Conservation (phyloP, 2,888 invertebrate species). For the Pherbina coryleti region DNA sequence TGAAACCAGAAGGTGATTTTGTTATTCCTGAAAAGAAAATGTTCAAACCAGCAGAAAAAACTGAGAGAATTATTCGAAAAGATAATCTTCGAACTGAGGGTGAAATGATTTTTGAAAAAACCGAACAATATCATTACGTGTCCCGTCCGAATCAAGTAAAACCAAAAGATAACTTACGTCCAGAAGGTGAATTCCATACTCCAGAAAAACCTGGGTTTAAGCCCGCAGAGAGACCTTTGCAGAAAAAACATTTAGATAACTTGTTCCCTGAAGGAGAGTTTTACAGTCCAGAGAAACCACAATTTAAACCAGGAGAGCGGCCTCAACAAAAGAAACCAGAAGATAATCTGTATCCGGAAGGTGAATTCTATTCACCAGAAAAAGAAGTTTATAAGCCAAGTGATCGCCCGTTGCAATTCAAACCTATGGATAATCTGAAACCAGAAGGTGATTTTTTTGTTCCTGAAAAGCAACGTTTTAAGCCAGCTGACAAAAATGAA, state of each 20-base stretch:
- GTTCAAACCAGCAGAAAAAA: slow-evolving; percentile 70
- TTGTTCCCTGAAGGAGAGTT: slow-evolving; percentile 71
- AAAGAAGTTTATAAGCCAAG: slow-evolving; percentile 71
- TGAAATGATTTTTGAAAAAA: slow-evolving; percentile 71
- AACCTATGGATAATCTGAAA: slow-evolving; percentile 71
- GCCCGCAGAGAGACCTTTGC: slow-evolving; percentile 69
- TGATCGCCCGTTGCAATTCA: slow-evolving; percentile 68
- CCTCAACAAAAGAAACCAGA: slow-evolving; percentile 67
- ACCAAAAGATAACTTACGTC: slow-evolving; percentile 71
- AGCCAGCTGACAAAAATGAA: slow-evolving; percentile 64
- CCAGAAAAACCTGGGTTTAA: slow-evolving; percentile 70
- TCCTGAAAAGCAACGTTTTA: slow-evolving; percentile 66
- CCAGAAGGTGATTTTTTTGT: slow-evolving; percentile 70
- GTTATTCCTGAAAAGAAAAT: slow-evolving; percentile 63
- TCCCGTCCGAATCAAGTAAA: slow-evolving; percentile 69
- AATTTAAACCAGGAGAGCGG: slow-evolving; percentile 70
- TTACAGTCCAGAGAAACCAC: slow-evolving; percentile 65
- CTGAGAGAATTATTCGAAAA: slow-evolving; percentile 72
- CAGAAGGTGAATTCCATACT: slow-evolving; percentile 71
- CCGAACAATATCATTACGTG: slow-evolving; percentile 60
- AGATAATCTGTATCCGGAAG: slow-evolving; percentile 74
- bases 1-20: slow-evolving; percentile 73
- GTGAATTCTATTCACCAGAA: slow-evolving; percentile 71
- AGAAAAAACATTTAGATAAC: slow-evolving; percentile 72
- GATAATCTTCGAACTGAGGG: slow-evolving; percentile 69